Evolutionary conservation across 2,888 invertebrate species (phyloP), one percentile per base, ranked within the genome.

Genomic region (Cordilura impudica): DNA sequence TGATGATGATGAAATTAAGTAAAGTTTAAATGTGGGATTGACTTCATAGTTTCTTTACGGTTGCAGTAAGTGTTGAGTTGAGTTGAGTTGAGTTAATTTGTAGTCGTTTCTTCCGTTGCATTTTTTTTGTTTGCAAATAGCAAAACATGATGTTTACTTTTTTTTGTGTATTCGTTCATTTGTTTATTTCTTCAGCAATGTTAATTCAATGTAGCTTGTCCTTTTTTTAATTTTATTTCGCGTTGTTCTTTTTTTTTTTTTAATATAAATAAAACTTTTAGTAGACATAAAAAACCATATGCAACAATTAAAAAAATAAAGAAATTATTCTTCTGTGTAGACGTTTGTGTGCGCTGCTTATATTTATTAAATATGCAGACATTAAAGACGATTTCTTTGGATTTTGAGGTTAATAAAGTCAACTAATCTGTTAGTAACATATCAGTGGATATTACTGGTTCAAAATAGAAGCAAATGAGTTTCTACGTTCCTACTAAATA

Each of bases 21-120:
- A n/a, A 75, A 76, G 56, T 70, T 70, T 56, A 63, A 70, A 70
- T 70, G 75, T 78, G 73, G 65, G 16, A 53, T 74, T 60, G 70
- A 74, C 65, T 73, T 60, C 39, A 78, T n/a, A n/a, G n/a, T 70
- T 70, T 47, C 51, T 53, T 12, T 23, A 10, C 16, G 16, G 53
- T 43, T 16, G 7, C 51, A 63, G 56, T 23, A 60, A 45, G 73
- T 69, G 61, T 53, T 53, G 53, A 66, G 73, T 74, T 73, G 58
- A 78, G 63, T 73, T 74, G 69, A n/a, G 61, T 53, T 53, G 53
- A 66, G 73, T 74, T 73, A 65, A 78, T 69, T 73, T 74, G 69
- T 65, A 66, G 39, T 65, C 53, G 16, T 43, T 70, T 39, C 14
- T 26, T 54, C n/a, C 18, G 10, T 51, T 49, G 3, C 49, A 21